Evolutionary conservation across 2,888 invertebrate species (phyloP).

Genomic region (Ennomos quercinarius): DNA sequence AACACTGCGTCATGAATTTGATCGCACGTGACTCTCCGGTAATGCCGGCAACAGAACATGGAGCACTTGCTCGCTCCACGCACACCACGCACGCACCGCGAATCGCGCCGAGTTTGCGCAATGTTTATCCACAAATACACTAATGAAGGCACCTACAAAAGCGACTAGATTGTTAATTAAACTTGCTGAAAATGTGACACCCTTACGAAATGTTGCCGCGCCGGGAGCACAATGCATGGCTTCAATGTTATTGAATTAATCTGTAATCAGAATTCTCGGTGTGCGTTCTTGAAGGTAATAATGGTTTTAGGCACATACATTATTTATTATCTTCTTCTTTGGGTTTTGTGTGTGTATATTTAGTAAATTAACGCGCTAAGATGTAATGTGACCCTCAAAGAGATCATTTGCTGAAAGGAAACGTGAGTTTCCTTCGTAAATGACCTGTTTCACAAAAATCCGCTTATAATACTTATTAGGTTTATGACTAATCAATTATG

Average conservation of each 20-base stretch:
- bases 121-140: slow-evolving; percentile 85
- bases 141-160: slow-evolving; percentile 85
- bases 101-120: slow-evolving; percentile 71
- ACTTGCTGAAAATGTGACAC: slow-evolving; percentile 85
- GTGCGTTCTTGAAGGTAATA: slow-evolving; percentile 76
- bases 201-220: slow-evolving; percentile 81
- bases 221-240: slow-evolving; percentile 80
- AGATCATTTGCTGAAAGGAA: slow-evolving; percentile 27
- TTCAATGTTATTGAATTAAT: slow-evolving; percentile 84
- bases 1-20: slow-evolving; percentile 50
- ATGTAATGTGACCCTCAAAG: slow-evolving; percentile 26
- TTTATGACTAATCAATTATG: slow-evolving; percentile 2
- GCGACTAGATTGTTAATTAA: slow-evolving; percentile 86
- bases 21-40: slow-evolving; percentile 56
- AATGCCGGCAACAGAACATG: slow-evolving; percentile 30
- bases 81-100: slow-evolving; percentile 64
- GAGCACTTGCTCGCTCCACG: slow-evolving; percentile 47
- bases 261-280: slow-evolving; percentile 82
- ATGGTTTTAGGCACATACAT: slow-evolving; percentile 54
- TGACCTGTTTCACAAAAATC: slow-evolving; percentile 17
- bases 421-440: slow-evolving; percentile 24
- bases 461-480: neutral
- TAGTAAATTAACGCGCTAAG: slow-evolving; percentile 33
- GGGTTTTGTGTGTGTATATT: slow-evolving; percentile 34
- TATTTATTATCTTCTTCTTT: slow-evolving; percentile 45